Percentiles rank a stretch among this genome's conserved stretches.
phyloP scores from a whole-genome alignment of 2,888 invertebrate species.

The Nymphalis polychloros region DNA sequence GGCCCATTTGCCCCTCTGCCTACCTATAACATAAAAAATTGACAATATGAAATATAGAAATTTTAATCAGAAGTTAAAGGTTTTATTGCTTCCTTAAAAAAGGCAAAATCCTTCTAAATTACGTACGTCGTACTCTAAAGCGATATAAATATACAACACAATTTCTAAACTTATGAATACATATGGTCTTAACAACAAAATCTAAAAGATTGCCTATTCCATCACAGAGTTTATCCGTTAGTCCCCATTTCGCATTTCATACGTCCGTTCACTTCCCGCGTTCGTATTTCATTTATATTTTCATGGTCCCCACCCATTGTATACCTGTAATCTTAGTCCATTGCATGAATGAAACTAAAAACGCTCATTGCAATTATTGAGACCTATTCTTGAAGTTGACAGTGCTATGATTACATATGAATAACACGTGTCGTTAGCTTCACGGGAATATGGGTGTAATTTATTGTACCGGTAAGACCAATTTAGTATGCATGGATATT shows the following conservation, averaged over 20 bases:
- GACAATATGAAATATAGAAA: too few relatives aligned
- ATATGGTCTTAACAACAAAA: neutral
- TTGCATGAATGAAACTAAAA: slow-evolving; percentile 38
- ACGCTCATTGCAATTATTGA: slow-evolving; percentile 39
- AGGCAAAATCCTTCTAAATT: too few relatives aligned
- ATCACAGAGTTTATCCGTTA: neutral
- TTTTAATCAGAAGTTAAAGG: too few relatives aligned
- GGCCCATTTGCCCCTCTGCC: too few relatives aligned
- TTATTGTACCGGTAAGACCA: slow-evolving; percentile 21
- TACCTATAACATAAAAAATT: too few relatives aligned
- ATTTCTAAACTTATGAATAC: neutral
- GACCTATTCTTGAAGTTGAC: slow-evolving; percentile 39
- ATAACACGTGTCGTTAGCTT: slow-evolving; percentile 29
- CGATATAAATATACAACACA: neutral
- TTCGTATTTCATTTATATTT: slow-evolving; percentile 29
- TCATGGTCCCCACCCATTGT: slow-evolving; percentile 26
- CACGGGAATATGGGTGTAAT: slow-evolving; percentile 34
- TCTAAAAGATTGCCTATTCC: neutral
- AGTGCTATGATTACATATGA: slow-evolving; percentile 42
- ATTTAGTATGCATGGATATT: slow-evolving; percentile 32
- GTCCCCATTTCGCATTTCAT: slow-evolving; percentile 2
- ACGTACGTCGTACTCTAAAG: too few relatives aligned
- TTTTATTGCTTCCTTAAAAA: too few relatives aligned
- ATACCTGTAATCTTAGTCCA: slow-evolving; percentile 33
- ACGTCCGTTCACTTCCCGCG: slow-evolving; percentile 2